Percentiles rank a stretch among this genome's conserved stretches.
Conservation (phyloP, 2,113 vertebrate species). For the Motacilla tschutschensis region DNA sequence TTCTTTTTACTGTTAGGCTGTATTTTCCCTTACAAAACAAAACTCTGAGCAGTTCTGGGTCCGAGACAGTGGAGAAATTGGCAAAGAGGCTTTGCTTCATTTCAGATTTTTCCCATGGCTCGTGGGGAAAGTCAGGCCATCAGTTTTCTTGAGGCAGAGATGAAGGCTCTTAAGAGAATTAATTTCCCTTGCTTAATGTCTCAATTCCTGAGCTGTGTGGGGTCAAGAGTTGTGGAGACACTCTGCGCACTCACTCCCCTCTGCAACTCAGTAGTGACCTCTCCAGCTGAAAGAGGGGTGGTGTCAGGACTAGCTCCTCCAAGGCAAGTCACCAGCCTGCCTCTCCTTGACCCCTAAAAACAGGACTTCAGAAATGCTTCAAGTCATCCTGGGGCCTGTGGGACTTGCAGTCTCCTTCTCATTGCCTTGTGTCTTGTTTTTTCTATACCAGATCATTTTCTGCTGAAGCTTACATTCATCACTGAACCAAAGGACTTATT, state of each 20-base stretch:
- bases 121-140: background rate
- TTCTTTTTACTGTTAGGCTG: background rate
- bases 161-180: slow-evolving; percentile 14
- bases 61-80: background rate
- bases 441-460: background rate
- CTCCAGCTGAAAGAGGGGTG: slow-evolving; percentile 44
- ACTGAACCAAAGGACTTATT: background rate
- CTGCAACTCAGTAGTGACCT: slow-evolving; percentile 45
- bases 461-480: background rate
- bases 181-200: background rate
- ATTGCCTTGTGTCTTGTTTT: background rate
- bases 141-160: slow-evolving; percentile 4
- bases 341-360: background rate
- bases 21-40: background rate
- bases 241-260: background rate
- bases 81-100: background rate
- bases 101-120: slow-evolving; percentile 23
- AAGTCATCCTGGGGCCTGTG: background rate
- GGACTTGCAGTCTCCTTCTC: background rate
- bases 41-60: background rate
- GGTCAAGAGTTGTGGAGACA: background rate
- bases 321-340: background rate
- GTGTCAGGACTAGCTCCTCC: background rate
- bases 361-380: background rate
- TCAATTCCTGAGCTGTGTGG: background rate